Evolutionary conservation across 1,140 invertebrate genomes (phyloP), one percentile per base, ranked within the genome.

Genomic region (Drosophila nasuta): DNA sequence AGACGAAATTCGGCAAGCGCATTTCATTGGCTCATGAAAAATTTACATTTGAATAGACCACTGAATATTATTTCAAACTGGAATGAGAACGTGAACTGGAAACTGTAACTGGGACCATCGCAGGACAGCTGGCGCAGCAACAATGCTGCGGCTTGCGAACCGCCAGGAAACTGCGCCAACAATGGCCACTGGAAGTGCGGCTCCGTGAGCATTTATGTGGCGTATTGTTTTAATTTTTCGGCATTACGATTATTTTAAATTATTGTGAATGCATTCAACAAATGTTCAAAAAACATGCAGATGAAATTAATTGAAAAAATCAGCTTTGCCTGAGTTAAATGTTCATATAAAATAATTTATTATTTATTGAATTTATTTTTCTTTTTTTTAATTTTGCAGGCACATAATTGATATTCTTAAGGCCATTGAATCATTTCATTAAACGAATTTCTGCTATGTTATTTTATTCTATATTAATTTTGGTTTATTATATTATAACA

Each of bases 31-130:
- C 70, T 80, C 79, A 81, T 89, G 81, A 79, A 89, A 89, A 89
- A 89, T 89, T 89, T 89, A 89, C 85, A 89, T 89, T 89, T 89
- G 85, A 89, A 89, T 89, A 89, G 85, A 81, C 65, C 62, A 60
- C 63, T 38, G 49, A 64, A 51, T 28, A 64, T 25, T 48, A 17
- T 57, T 35, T 10, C 20, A 0, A 25, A 25, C 20, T 25, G 20
- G 20, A 25, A 25, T 25, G 20, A 25, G 20, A 25, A 25, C 3
- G 0, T 25, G 20, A 25, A 15, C 15, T n/a, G 33, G 57, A 3
- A 13, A 35, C 13, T 45, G 73, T 1, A 46, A 15, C 43, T 69
- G 28, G 35, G 8, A 38, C 45, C 45, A 43, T 6, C 41, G 48
- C n/a, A 30, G 56, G 64, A 15, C 60, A 65, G 58, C 45, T 62